Conservation (phyloP, 2,888 invertebrate species). For the Phyllotreta cruciferae region DNA sequence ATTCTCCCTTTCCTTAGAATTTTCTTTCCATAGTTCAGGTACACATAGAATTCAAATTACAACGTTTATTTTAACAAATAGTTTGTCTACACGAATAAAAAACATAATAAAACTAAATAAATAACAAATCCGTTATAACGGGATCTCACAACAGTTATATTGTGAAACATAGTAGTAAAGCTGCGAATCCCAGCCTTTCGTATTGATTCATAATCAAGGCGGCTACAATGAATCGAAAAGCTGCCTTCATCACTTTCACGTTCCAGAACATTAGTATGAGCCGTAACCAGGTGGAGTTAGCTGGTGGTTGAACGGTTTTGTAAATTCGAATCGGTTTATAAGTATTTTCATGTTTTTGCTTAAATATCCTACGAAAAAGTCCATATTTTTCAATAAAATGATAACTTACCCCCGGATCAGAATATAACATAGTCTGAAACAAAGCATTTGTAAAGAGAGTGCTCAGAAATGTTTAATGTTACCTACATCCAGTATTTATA, state of each 20-base stretch:
- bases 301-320: constrained; percentile 28
- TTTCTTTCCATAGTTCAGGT: no score
- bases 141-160: constrained; percentile 28
- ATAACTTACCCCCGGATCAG: constrained; percentile 41
- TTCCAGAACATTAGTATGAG: constrained; percentile 57
- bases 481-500: not conserved
- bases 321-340: constrained; percentile 7
- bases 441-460: constrained; percentile 1
- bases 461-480: no score
- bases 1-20: no score
- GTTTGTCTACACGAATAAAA: no score
- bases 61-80: no score
- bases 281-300: constrained; percentile 51
- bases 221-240: constrained; percentile 55
- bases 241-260: constrained; percentile 53
- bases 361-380: constrained; percentile 42
- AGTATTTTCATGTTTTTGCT: constrained; percentile 23
- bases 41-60: no score
- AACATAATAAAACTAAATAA: not conserved
- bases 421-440: constrained; percentile 22
- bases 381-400: constrained; percentile 45
- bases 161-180: constrained; percentile 54
- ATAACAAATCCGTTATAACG: not conserved
- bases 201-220: constrained; percentile 56
- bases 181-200: constrained; percentile 54